Percentiles rank a stretch among this genome's conserved stretches.
Conservation (phyloP, 1,140 invertebrate genomes). For the Brachionus sp. region DNA sequence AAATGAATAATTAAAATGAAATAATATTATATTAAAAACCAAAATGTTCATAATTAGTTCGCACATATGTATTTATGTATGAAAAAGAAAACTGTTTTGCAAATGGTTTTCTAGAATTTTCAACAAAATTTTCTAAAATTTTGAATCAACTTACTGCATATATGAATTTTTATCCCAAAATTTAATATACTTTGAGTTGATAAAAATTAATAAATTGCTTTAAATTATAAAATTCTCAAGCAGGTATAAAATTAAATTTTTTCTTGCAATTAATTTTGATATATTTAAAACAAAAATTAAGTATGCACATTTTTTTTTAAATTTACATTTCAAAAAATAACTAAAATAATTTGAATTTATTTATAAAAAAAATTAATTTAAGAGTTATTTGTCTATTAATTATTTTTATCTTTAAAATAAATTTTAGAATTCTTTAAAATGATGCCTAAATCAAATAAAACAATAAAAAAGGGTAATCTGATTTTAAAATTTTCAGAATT, state of each 20-base stretch:
- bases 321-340: neutral
- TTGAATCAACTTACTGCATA: neutral
- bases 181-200: neutral
- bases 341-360: neutral
- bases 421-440: neutral
- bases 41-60: neutral
- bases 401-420: neutral
- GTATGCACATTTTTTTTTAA: neutral
- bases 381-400: neutral
- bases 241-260: neutral
- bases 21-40: neutral
- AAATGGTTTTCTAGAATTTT: neutral
- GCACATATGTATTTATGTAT: neutral
- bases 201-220: neutral
- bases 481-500: neutral
- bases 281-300: neutral
- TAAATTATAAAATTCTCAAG: neutral
- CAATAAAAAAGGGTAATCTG: slow-evolving; percentile 12
- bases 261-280: neutral
- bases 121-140: neutral
- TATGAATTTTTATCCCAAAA: too few species aligned
- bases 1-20: neutral
- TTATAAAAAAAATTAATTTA: neutral
- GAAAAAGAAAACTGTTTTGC: neutral
- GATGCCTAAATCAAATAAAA: slow-evolving; percentile 28